Conservation (phyloP, 2,888 invertebrate species). For the Brenthis hecate region DNA sequence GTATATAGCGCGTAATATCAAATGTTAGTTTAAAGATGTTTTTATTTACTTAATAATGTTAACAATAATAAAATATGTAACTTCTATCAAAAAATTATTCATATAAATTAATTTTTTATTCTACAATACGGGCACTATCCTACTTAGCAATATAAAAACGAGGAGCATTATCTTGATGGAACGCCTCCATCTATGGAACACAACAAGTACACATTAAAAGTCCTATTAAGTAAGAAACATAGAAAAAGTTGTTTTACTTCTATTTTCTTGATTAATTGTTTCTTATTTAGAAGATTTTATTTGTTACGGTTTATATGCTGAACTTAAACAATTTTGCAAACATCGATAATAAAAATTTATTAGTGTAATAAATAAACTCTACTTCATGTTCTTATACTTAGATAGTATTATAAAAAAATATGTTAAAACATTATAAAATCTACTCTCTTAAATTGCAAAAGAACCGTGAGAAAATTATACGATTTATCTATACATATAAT, state of each 20-base stretch:
- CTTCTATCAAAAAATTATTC: neutral
- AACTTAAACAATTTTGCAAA: too few relatives aligned
- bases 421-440: too few relatives aligned
- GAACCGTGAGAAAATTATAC: too few relatives aligned
- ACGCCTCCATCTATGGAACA: constrained; percentile 33
- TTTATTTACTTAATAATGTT: too few relatives aligned
- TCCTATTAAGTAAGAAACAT: constrained; percentile 24
- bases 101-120: constrained; percentile 12
- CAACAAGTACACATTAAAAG: constrained; percentile 33
- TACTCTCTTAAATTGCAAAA: too few relatives aligned
- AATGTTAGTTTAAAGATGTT: neutral
- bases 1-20: neutral
- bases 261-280: neutral
- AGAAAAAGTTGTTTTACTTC: constrained; percentile 19
- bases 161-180: constrained; percentile 38
- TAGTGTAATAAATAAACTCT: too few relatives aligned
- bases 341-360: too few relatives aligned
- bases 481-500: too few relatives aligned
- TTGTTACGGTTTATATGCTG: neutral
- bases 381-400: too few relatives aligned
- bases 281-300: neutral
- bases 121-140: neutral
- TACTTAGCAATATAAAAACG: constrained; percentile 34
- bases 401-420: too few relatives aligned
- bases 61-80: neutral